phyloP scores from a whole-genome alignment of 1,140 invertebrate species.

The Subanguina moxae region DNA sequence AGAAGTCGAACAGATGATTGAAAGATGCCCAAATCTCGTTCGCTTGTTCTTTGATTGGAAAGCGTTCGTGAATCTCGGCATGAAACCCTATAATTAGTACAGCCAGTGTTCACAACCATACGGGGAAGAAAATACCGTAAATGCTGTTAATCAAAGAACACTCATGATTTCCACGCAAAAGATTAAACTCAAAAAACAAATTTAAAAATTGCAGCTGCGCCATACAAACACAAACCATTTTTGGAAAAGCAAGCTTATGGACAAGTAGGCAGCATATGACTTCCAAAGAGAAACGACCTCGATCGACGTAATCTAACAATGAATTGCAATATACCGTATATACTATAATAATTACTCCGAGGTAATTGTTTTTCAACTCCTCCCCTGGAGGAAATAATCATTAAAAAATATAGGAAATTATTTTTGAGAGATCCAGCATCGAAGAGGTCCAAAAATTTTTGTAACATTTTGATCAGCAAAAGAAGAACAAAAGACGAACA shows the following conservation, averaged over 20 bases:
- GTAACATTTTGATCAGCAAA: too few relatives aligned
- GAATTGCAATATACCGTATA: too few relatives aligned
- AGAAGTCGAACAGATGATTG: conserved; percentile 61
- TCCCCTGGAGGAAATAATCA: too few relatives aligned
- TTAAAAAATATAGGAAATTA: too few relatives aligned
- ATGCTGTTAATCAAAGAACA: conserved; percentile 66
- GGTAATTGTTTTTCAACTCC: too few relatives aligned
- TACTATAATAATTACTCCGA: too few relatives aligned
- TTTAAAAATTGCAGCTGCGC: too few relatives aligned
- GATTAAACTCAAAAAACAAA: too few relatives aligned
- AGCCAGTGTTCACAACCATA: background rate
- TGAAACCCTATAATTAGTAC: conserved; percentile 60
- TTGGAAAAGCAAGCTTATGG: conserved; percentile 65
- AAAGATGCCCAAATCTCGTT: conserved; percentile 42
- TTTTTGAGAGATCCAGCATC: too few relatives aligned
- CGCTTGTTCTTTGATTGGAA: background rate
- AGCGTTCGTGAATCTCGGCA: conserved; percentile 47
- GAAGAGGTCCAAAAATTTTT: too few relatives aligned
- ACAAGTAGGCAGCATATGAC: conserved; percentile 65
- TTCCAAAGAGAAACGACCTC: conserved; percentile 62
- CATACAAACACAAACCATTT: conserved; percentile 59
- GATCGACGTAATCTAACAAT: conserved; percentile 42
- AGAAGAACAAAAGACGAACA: too few relatives aligned
- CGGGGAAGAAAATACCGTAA: conserved; percentile 22
- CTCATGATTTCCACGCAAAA: conserved; percentile 70